Evolutionary conservation across 2,888 invertebrate species (phyloP).

Genomic region (Ischnus inquisitorius): DNA sequence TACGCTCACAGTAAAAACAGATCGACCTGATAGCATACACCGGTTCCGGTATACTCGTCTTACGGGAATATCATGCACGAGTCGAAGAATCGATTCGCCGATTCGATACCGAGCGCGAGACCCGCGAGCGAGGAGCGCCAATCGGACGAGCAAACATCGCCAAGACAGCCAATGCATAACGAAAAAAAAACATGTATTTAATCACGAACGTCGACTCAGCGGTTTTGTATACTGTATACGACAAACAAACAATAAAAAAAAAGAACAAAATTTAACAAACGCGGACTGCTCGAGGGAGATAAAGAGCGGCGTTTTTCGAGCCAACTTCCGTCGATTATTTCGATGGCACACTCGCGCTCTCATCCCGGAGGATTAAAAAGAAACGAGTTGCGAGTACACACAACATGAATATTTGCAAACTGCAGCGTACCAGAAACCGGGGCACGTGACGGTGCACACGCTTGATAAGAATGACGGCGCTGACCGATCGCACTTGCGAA

Average conservation of each 20-base stretch:
- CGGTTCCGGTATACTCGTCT: not conserved
- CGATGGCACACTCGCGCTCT: not conserved
- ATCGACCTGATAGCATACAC: not conserved
- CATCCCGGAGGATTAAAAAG: not conserved
- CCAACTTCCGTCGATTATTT: slow-evolving; percentile 12
- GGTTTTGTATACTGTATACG: not conserved
- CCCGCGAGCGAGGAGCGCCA: not conserved
- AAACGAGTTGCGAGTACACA: not conserved
- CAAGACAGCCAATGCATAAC: not conserved
- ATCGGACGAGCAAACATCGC: slow-evolving; percentile 5
- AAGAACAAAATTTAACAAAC: not conserved
- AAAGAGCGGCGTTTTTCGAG: not conserved
- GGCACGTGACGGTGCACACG: slow-evolving; percentile 3
- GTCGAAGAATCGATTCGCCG: slow-evolving; percentile 2
- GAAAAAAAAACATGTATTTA: not conserved
- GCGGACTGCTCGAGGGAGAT: slow-evolving; percentile 5
- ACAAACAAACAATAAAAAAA: slow-evolving; percentile 1
- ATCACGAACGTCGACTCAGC: not conserved
- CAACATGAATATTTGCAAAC: slow-evolving; percentile 7
- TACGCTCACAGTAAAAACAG: not conserved
- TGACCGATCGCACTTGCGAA: not conserved
- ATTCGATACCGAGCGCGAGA: not conserved
- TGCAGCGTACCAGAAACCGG: not conserved
- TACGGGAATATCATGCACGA: not conserved
- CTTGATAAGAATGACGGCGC: slow-evolving; percentile 23